A percentile compares a stretch with the other conserved stretches of the same genome.
Conservation (phyloP, 2,797 vertebrate species). For the Semotilus atromaculatus region DNA sequence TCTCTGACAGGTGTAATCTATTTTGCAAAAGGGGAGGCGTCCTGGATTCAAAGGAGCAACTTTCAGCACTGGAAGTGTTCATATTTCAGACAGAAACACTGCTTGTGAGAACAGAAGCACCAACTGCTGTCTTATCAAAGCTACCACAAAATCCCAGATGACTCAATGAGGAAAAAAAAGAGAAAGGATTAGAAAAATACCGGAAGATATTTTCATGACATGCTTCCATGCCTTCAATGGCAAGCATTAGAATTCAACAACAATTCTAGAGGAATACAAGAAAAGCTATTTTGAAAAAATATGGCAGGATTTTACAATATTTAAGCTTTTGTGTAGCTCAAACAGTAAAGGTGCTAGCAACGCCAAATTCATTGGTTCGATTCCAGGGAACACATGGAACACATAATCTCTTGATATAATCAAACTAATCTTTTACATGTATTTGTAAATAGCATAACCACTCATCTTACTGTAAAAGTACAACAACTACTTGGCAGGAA, state of each 20-base stretch:
- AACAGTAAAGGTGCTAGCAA: background rate
- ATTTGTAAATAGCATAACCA: background rate
- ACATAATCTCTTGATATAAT: background rate
- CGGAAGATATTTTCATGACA: background rate
- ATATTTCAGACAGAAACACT: conserved; percentile 34
- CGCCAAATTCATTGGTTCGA: background rate
- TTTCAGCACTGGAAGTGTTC: conserved; percentile 27
- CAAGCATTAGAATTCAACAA: background rate
- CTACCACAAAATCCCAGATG: conserved; percentile 39
- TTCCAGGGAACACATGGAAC: background rate
- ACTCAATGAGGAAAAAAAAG: conserved; percentile 31
- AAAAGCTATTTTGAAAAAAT: conserved; percentile 8
- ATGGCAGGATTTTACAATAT: background rate
- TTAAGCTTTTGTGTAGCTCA: no score
- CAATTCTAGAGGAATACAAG: background rate
- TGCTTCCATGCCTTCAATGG: background rate
- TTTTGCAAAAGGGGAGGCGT: conserved; percentile 1
- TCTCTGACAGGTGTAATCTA: conserved; percentile 22
- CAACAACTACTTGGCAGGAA: background rate
- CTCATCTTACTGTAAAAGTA: background rate
- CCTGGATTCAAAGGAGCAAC: conserved; percentile 11
- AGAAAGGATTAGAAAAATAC: background rate
- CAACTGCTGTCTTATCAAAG: conserved; percentile 36
- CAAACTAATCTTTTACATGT: background rate
- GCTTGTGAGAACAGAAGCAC: conserved; percentile 3